These are phyloP conservation scores for Micromys minutus DNA, from an alignment of 2,113 vertebrate species.

Conservation along the genomic window DNA sequence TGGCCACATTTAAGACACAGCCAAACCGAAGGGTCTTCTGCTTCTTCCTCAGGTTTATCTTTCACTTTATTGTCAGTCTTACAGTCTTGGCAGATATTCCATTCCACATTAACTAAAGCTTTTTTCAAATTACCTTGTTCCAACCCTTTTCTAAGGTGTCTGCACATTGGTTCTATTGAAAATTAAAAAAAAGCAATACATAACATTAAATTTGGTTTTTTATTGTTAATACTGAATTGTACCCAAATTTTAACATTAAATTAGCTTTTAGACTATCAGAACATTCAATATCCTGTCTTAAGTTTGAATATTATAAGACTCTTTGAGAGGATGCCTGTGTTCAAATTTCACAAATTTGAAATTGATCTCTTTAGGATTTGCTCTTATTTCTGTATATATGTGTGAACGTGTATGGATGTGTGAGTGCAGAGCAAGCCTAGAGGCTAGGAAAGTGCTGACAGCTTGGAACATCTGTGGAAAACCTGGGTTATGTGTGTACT, in stretches of 20 bases:
- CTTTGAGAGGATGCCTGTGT: background rate
- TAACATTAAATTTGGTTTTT: background rate
- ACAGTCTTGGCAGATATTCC: conserved; percentile 93
- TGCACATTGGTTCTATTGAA: conserved; percentile 88
- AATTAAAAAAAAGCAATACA: conserved; percentile 1
- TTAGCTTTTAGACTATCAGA: background rate
- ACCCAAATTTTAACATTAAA: conserved; percentile 15
- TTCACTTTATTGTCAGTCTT: conserved; percentile 82
- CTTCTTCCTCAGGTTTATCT: conserved; percentile 82
- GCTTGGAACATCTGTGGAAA: background rate
- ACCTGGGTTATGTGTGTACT: background rate
- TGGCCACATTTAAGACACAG: conserved; percentile 97
- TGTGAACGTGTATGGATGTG: too few species aligned
- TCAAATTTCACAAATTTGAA: conserved; percentile 39
- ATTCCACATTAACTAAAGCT: conserved; percentile 85
- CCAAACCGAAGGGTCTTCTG: conserved; percentile 87
- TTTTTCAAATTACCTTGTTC: conserved; percentile 92
- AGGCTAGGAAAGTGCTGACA: background rate
- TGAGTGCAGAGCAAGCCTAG: background rate
- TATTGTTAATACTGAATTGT: conserved; percentile 35
- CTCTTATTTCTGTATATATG: background rate
- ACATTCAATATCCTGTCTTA: background rate
- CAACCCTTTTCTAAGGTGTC: conserved; percentile 92
- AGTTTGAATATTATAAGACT: background rate
- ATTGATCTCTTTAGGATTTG: background rate